Evolutionary conservation across 2,797 vertebrate species (phyloP), one percentile per base, ranked within the genome.

Genomic region (Myotis vivesi): DNA sequence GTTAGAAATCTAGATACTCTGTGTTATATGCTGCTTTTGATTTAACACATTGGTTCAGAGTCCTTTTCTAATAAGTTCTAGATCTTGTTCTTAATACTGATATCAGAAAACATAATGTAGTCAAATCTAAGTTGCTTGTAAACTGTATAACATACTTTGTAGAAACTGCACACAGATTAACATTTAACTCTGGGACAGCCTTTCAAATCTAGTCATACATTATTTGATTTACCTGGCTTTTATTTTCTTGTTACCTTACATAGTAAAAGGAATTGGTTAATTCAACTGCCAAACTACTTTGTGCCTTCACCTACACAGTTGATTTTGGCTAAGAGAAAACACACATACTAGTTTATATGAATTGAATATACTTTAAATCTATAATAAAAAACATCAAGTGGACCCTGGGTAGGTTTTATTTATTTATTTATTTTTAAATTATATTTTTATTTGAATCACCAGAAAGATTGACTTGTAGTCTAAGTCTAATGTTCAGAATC

Each of bases 361-460:
- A 64, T 69, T 51, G 10, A 6, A 59, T 15, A 10, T 7, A 22
- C 25, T 95, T 87, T 69, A 62, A 87, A 23, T 57, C 80, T 19
- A 16, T 10, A 69, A 41, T 62, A 6, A 79, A 8, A 73, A 69
- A 84, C 4, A 62, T 72, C 80, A 87, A 71, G 33, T 44, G 66
- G 9, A 3, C 20, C 16, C 15, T 76, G 62, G 36, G 44, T 36
- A 44, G 7, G 75, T 53, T 69, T 28, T 59, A 44, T 44, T 44
- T 28, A 59, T 44, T 46, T 13, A 46, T 46, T 46, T 46, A 46
- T 46, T 30, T 30, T 12, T 46, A 46, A 98, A 98, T 98, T 97
- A 98, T 51, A 98, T 77, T 98, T 98, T 98, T 98, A 98, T 98
- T 97, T 38, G 94, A 97, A 95, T 94, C 91, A 97, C 94, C 36